phyloP scores from a whole-genome alignment of 2,797 vertebrate species.

The Clarias fuscus region DNA sequence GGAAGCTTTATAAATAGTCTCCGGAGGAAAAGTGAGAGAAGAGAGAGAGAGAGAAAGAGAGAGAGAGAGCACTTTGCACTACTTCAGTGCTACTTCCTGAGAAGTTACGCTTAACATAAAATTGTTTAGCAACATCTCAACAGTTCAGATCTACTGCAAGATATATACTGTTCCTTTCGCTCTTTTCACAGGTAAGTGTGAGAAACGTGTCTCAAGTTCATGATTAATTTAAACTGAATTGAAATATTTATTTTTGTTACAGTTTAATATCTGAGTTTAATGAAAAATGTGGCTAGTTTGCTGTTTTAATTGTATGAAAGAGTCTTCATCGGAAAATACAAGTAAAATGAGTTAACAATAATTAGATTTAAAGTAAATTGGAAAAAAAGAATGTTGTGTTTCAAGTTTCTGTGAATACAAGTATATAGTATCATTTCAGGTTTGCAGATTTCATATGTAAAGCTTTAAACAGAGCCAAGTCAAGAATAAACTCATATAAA shows the following conservation, averaged over 20 bases:
- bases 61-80: background rate
- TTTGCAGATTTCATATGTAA: background rate
- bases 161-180: background rate
- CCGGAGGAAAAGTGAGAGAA: background rate
- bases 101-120: background rate
- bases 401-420: background rate
- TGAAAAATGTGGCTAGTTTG: background rate
- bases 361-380: background rate
- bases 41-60: no score
- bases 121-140: background rate
- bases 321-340: background rate
- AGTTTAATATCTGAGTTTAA: background rate
- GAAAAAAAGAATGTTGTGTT: background rate
- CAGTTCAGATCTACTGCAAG: background rate
- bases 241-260: background rate
- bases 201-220: background rate
- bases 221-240: background rate
- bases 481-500: background rate
- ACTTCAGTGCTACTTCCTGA: slow-evolving; percentile 46
- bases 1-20: background rate
- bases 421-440: background rate
- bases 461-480: background rate
- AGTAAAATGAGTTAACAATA: background rate
- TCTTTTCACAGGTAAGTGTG: slow-evolving; percentile 37
- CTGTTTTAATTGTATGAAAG: background rate